phyloP scores from a whole-genome alignment of 2,113 vertebrate genomes.

The Pardalotus punctatus region DNA sequence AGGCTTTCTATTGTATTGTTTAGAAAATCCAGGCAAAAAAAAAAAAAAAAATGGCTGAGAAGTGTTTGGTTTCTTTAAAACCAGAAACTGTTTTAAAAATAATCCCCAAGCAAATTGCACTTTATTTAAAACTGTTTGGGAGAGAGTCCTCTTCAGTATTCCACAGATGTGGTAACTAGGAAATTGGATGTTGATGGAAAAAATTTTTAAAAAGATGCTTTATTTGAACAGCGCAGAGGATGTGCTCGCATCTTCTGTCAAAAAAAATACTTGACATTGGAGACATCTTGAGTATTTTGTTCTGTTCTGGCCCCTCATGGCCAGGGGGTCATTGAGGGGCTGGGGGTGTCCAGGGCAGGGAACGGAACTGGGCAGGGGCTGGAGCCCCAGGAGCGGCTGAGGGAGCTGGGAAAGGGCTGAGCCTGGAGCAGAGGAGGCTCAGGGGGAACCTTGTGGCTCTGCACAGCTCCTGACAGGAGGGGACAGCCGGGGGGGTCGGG shows the following conservation, averaged over 20 bases:
- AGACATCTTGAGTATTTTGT: background rate
- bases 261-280: background rate
- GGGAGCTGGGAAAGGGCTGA: background rate
- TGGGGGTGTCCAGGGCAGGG: background rate
- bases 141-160: background rate
- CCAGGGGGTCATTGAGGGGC: accelerated
- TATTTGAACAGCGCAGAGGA: background rate
- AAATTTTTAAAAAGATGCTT: background rate
- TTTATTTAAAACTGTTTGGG: background rate
- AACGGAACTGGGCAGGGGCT: background rate
- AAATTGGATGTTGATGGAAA: background rate
- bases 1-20: background rate
- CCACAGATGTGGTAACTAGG: background rate
- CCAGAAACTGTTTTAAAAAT: background rate
- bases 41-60: background rate
- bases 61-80: background rate
- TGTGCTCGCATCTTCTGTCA: background rate
- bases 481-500: background rate
- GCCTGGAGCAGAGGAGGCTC: background rate
- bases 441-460: background rate
- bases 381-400: background rate
- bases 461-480: background rate
- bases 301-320: background rate
- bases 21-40: background rate
- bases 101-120: background rate